Base-by-base conservation (phyloP, 2,888 invertebrate genomes). In the Xylota sylvarum region DNA sequence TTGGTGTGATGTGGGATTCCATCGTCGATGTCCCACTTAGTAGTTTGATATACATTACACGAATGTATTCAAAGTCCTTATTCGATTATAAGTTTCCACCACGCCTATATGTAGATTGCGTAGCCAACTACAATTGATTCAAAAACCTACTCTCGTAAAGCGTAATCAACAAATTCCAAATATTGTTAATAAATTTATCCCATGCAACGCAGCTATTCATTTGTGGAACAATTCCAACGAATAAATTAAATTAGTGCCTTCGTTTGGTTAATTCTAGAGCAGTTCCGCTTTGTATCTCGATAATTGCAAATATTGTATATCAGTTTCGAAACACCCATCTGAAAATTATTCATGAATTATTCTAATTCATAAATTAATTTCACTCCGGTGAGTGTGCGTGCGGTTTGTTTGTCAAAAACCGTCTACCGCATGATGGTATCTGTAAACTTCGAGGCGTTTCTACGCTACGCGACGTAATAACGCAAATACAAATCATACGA, bases 401-500 rank as follows among this genome's bases (percentile, higher is more conserved):
- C 37, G 58, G 67, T 58, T 58, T 23, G 19, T 69, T 43, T 60
- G 48, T 60, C 48, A 65, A 17, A 64, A 17, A 12, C 48, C 27
- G 19, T 65, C 52, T 17, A 35, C 77, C 58, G 77, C 67, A 58
- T 32, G 58, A 58, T 67, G 67, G 40, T 58, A 58, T 58, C 67
- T 50, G 56, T 14, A 56, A 32, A 56, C 17, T 55, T 40, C 30
- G 52, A 37, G 43, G 52, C 64, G 64, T 52, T 14, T 17, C 23
- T 7, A 19, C 9, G 19, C 72, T 10, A 23, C 35, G 9, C 72
- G 32, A 23, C 35, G 27, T 32, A 35, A 62, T 72, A 64, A 43
- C 76, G 50, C 70, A 37, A 72, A 78, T 52, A 83, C 60, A 78
- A 83, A 65, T 83, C 70, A 77, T 82, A 78, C 69, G 56, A 69